Base-by-base conservation (phyloP, 1,140 invertebrate species). In the Himalopsyche phryganea region DNA sequence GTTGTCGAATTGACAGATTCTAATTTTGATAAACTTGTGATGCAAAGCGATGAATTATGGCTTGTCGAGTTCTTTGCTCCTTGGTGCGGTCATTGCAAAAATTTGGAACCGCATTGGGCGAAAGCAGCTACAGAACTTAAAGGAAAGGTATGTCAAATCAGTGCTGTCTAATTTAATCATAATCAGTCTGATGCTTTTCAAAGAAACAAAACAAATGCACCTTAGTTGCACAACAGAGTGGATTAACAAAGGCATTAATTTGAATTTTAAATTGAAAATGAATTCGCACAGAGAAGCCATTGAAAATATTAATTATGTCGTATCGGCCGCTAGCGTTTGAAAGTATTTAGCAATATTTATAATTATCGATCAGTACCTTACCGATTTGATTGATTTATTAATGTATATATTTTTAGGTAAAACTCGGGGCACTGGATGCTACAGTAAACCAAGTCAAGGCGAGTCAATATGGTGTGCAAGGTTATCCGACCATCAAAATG, bases 51-150 rank as follows among this genome's bases (percentile, higher is more conserved):
- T 11, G 94, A 98, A 66, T 82, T 96, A 74, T 98, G 94, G 92
- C 69, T 99, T 46, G 93, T 99, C 3, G 95, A 98, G 73, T 98
- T 98, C 81, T 98, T 87, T 76, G 96, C 96, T 11, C 96, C 96
- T 0, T 95, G 92, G 92, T 96, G 93, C 73, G 92, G 92, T 15
- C 92, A 98, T 73, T 98, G 96, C 71, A 97, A 98, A 77, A 96
- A 92, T 70, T 79, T 99, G 10, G 94, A 90, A 44, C 96, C 96
- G 0, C 88, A 96, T 62, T 98, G 94, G 94, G 90, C 88, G 13
- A 85, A 89, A 70, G 97, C 97, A 33, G 97, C 98, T 36, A 85
- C 87, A 18, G 87, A 96, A 71, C 80, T 99, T 1, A 97, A 97
- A 77, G 96, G 96, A 79, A 90, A 92, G 77, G 88, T 78, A 65